Evolutionary conservation across 1,140 invertebrate genomes (phyloP), one percentile per base, ranked within the genome.

Genomic region (Sinonovacula constricta): DNA sequence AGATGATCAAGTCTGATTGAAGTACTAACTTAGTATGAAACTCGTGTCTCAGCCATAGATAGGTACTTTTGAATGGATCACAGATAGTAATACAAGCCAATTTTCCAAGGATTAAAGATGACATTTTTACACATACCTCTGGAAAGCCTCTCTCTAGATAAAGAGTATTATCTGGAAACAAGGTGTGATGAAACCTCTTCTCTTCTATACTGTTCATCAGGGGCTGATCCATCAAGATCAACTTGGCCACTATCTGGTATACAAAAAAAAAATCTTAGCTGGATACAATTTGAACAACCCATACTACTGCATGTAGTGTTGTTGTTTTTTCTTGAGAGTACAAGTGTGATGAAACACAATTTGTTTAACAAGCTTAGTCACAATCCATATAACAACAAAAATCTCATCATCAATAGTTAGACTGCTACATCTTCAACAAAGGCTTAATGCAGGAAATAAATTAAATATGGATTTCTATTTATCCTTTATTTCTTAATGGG

Each of bases 121-220:
- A 18, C 18, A 45, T 10, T 10, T 45, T 45, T 18, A 45, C 39
- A 34, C 59, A 39, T 57, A 84, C 83, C 71, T 93, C 87, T 53
- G 93, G 92, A 63, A 95, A 93, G 26, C 94, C 95, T 70, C 93
- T 93, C 92, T 99, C 97, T 88, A 97, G 96, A 60, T 92, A 83
- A 0, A 97, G 83, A 33, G 92, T 78, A 94, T 98, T 96, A 0
- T 98, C 98, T 81, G 93, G 93, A 1, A 98, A 91, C 87, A n/a
- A n/a, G n/a, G 99, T 97, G 91, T 99, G 96, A 90, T 99, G 97
- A 72, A 99, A 92, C 79, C 97, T 93, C 0, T 95, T 93, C 0
- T 94, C 94, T 90, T 98, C 97, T 1, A 98, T 93, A 0, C 97
- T 96, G 88, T 95, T 90, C 90, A 98, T 98, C 3, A 99, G 93